Percentiles rank a stretch among this genome's conserved stretches.
Evolutionary conservation across 2,113 vertebrate genomes (phyloP).

Genomic region (Calidris pygmaea): DNA sequence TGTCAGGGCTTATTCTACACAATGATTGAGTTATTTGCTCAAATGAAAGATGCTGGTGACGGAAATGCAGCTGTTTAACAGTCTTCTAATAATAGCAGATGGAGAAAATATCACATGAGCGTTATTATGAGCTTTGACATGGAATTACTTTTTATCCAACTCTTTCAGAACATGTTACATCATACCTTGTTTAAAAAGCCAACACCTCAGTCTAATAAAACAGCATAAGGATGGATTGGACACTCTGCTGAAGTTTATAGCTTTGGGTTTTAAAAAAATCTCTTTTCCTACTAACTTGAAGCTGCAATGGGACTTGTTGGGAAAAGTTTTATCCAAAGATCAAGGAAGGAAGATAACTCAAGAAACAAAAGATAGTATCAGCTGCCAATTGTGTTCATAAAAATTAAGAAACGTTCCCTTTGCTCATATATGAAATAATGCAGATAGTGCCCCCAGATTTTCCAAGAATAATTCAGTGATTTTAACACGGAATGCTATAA

Average conservation of each 20-base stretch:
- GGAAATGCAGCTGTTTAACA: not conserved
- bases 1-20: not conserved
- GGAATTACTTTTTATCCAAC: not conserved
- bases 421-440: not conserved
- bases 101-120: not conserved
- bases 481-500: slow-evolving; percentile 12
- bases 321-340: not conserved
- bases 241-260: not conserved
- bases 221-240: not conserved
- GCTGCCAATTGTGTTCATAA: not conserved
- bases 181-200: not conserved
- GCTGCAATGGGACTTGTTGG: not conserved
- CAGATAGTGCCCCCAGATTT: not conserved
- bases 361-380: not conserved
- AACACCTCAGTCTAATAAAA: not conserved
- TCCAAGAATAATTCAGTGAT: slow-evolving; percentile 2
- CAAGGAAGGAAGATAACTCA: not conserved
- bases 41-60: not conserved
- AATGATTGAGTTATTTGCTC: not conserved
- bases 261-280: not conserved
- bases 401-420: not conserved
- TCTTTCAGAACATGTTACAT: not conserved
- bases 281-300: not conserved
- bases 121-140: not conserved
- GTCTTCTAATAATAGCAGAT: not conserved